Evolutionary conservation across 2,797 vertebrate genomes (phyloP), one percentile per base, ranked within the genome.

Genomic region (Lagocephalus sceleratus): DNA sequence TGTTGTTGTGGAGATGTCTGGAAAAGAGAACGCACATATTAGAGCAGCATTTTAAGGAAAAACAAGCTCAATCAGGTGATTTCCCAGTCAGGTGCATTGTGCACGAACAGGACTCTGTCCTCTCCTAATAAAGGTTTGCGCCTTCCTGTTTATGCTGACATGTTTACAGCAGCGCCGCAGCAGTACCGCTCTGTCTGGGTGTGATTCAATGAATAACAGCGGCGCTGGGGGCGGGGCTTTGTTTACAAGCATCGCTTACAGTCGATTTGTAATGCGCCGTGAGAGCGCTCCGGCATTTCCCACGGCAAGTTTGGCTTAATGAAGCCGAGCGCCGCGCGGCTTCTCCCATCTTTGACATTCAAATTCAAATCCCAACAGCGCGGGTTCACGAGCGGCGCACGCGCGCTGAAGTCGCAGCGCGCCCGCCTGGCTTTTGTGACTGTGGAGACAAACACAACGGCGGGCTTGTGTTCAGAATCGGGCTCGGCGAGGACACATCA

Each of bases 1-100:
- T 94, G 88, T 98, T 99, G 85, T 99, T 98, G 81, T 98, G 95
- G 75, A 99, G 94, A 87, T 99, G 96, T 52, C 96, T 99, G 63
- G 47, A 67, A 51, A 77, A 69, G 49, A 11, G 76, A 41, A 66
- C 41, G 40, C 35, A 64, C 47, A 45, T 73, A 22, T 55, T 5
- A 22, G 12, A 35, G 2, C 11, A 20, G 9, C 20, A 57, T 58
- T n/a, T n/a, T 16, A 16, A 55, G 62, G 47, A 23, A 46, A 61
- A 20, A 21, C 5, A 66, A 29, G 11, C 11, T 29, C 29, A 12
- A 3, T 11, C 35, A 21, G 5, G 42, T 43, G 21, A 60, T 29
- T 29, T 50, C 17, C 67, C 44, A 68, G 50, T 73, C 52, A 65
- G 54, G 57, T 51, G 63, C 51, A 22, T 20, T 26, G 25, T 45